These are phyloP conservation scores for Cathartes aura DNA, from an alignment of 2,113 vertebrate genomes.

Conservation along the genomic window DNA sequence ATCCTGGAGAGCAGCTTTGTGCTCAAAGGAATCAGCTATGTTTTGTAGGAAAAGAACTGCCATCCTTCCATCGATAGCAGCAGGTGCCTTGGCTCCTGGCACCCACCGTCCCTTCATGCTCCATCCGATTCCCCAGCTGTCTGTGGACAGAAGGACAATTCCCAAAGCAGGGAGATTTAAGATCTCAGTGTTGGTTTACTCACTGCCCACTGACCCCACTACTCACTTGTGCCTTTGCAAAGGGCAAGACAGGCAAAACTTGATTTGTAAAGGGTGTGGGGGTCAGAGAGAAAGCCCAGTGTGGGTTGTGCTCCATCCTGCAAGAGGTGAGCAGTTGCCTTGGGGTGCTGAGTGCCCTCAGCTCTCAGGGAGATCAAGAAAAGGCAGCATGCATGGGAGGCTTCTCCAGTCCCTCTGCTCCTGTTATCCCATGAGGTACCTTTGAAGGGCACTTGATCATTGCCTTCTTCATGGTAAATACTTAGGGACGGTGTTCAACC, in stretches of 20 bases:
- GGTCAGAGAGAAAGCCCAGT: neutral
- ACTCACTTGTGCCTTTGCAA: neutral
- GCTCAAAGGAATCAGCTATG: neutral
- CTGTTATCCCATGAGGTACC: neutral
- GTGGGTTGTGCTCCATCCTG: neutral
- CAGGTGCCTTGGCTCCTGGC: neutral
- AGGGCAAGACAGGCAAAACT: neutral
- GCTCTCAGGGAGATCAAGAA: neutral
- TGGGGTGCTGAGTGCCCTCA: neutral
- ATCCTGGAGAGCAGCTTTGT: conserved; percentile 28
- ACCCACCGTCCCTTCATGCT: rapidly evolving
- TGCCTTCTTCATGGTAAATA: neutral
- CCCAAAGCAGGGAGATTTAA: neutral
- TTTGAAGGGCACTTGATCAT: neutral
- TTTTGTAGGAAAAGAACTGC: neutral
- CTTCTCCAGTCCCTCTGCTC: neutral
- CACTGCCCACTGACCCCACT: neutral
- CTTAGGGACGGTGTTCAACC: rapidly evolving
- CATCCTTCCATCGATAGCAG: rapidly evolving
- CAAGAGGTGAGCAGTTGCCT: neutral
- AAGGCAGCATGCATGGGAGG: neutral
- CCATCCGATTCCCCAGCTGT: rapidly evolving
- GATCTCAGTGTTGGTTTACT: rapidly evolving
- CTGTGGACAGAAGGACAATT: neutral
- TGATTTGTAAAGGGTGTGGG: neutral